Conservation (phyloP, 1,140 invertebrate species). For the Anoplolepis gracilipes region DNA sequence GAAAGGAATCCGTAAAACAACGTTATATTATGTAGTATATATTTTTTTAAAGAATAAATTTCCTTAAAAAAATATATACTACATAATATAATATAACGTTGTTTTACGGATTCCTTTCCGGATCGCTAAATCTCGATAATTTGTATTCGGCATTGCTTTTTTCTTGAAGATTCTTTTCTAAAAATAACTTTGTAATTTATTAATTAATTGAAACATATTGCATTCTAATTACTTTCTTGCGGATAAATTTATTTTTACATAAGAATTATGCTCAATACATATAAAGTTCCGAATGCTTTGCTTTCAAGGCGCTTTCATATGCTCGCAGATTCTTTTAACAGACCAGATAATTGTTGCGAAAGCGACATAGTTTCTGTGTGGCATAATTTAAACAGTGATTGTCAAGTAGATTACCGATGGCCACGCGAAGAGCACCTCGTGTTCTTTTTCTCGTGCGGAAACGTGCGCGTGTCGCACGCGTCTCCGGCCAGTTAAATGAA, state of each 20-base stretch:
- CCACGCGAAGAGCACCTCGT: slow-evolving; percentile 31
- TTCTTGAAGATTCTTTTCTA: not conserved
- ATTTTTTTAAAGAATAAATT: too few species aligned
- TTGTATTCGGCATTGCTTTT: not conserved
- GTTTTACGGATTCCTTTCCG: not conserved
- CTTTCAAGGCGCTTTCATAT: slow-evolving; percentile 64
- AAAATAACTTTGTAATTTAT: not conserved
- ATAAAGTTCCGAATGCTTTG: not conserved
- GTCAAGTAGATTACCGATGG: slow-evolving; percentile 63
- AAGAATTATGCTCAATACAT: not conserved
- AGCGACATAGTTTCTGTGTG: slow-evolving; percentile 71
- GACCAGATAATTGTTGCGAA: slow-evolving; percentile 74
- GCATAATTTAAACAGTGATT: slow-evolving; percentile 71
- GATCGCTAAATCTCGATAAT: not conserved
- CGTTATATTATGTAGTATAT: too few species aligned
- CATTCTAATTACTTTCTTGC: not conserved
- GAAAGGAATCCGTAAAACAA: not conserved
- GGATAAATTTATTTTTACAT: not conserved
- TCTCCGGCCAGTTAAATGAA: slow-evolving; percentile 35
- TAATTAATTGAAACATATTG: not conserved
- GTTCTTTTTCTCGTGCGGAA: slow-evolving; percentile 13
- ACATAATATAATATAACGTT: too few species aligned
- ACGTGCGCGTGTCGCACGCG: not conserved
- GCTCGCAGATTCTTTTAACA: slow-evolving; percentile 59
- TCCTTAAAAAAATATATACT: too few species aligned